A percentile compares a stretch with the other conserved stretches of the same genome.
Conservation (phyloP, 2,888 invertebrate genomes). For the Prionchulus punctatus region DNA sequence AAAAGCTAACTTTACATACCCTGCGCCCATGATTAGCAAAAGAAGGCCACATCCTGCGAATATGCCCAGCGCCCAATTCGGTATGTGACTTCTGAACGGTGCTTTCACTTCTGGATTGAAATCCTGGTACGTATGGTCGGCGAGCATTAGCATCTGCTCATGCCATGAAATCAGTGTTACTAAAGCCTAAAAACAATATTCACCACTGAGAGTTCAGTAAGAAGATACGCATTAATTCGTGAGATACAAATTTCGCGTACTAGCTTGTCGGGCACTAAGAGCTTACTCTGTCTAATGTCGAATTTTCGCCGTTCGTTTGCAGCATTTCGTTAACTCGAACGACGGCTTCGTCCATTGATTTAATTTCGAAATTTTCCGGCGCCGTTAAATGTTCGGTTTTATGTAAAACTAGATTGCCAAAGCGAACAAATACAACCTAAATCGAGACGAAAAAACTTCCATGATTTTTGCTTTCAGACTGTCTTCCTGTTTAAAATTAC, state of each 20-base stretch:
- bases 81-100: constrained; percentile 8
- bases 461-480: too few species aligned
- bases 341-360: not conserved
- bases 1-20: too few species aligned
- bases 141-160: not conserved
- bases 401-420: not conserved
- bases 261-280: too few species aligned
- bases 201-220: too few species aligned
- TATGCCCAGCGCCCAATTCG: constrained; percentile 16
- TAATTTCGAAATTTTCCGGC: not conserved
- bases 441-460: too few species aligned
- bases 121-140: constrained; percentile 2
- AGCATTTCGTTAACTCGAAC: not conserved
- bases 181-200: not conserved
- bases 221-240: too few species aligned
- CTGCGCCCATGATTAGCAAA: constrained; percentile 17
- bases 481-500: too few species aligned
- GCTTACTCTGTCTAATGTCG: not conserved
- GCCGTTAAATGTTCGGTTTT: not conserved
- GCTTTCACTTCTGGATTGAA: not conserved
- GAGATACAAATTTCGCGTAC: too few species aligned
- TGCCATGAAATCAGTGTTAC: not conserved
- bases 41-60: constrained; percentile 16
- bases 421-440: constrained; percentile 3
- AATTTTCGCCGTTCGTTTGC: not conserved